phyloP scores from a whole-genome alignment of 2,797 vertebrate genomes.

The Uromys caudimaculatus region DNA sequence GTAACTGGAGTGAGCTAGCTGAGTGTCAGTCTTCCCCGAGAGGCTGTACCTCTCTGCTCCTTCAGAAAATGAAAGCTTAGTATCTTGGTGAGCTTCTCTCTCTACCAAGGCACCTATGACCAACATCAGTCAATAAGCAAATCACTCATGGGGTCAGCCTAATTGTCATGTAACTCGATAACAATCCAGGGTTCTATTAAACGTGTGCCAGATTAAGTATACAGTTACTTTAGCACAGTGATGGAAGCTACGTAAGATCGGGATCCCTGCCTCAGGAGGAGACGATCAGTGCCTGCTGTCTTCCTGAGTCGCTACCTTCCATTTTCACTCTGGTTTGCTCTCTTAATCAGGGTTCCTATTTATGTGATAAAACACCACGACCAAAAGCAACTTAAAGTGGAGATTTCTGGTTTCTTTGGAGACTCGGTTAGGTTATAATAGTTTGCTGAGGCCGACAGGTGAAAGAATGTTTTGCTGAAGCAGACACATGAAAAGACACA shows the following conservation, averaged over 20 bases:
- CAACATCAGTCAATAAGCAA: neutral
- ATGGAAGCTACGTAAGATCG: neutral
- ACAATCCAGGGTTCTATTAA: constrained; percentile 43
- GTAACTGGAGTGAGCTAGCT: neutral
- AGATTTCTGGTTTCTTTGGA: neutral
- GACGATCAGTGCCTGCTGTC: too few relatives aligned
- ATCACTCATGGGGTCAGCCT: neutral
- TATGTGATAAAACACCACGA: neutral
- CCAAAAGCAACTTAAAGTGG: neutral
- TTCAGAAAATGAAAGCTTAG: too few relatives aligned
- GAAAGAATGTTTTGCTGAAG: neutral
- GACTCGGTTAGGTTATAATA: neutral
- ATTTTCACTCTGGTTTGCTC: neutral
- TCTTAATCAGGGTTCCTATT: neutral
- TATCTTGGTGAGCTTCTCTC: too few relatives aligned
- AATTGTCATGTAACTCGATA: neutral
- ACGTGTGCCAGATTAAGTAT: neutral
- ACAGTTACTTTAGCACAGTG: constrained; percentile 11
- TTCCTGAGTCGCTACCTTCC: neutral
- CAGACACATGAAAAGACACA: neutral
- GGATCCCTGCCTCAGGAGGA: constrained; percentile 6
- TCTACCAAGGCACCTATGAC: neutral
- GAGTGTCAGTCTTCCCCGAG: neutral
- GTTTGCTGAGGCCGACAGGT: neutral
- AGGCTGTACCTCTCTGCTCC: too few relatives aligned